Conservation (phyloP, 2,797 vertebrate species). For the Danio albolineatus region DNA sequence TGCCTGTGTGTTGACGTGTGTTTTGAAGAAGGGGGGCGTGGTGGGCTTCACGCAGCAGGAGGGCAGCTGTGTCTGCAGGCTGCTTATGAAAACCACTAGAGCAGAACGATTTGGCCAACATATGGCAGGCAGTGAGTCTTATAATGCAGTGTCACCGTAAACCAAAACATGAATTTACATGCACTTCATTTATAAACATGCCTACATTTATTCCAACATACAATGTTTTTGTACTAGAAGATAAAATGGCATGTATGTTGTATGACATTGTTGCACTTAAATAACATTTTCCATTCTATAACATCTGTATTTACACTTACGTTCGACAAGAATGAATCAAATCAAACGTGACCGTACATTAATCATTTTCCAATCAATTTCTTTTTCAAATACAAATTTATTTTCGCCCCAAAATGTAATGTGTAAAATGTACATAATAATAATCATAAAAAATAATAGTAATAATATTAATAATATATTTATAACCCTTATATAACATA, state of each 20-base stretch:
- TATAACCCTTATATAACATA: no score
- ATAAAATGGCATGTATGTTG: background rate
- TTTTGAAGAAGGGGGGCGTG: slow-evolving; percentile 33
- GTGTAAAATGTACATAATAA: no score
- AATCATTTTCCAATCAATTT: no score
- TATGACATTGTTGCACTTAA: background rate
- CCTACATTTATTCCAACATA: background rate
- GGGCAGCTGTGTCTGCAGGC: slow-evolving; percentile 36
- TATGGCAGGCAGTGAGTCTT: slow-evolving; percentile 51
- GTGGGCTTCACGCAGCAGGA: slow-evolving; percentile 29
- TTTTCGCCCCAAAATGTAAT: no score
- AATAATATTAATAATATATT: background rate
- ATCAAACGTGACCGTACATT: background rate
- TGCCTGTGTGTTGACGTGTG: slow-evolving; percentile 34
- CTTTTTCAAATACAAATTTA: no score
- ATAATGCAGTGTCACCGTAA: background rate
- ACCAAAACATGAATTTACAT: slow-evolving; percentile 17
- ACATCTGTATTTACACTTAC: background rate
- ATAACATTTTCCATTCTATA: background rate
- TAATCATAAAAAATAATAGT: no score
- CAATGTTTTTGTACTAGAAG: no score
- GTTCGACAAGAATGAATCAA: background rate
- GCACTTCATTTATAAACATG: background rate
- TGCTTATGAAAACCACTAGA: slow-evolving; percentile 53
- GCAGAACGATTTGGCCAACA: slow-evolving; percentile 63